phyloP scores from a whole-genome alignment of 2,888 invertebrate genomes.

The Leucoptera coffeella region DNA sequence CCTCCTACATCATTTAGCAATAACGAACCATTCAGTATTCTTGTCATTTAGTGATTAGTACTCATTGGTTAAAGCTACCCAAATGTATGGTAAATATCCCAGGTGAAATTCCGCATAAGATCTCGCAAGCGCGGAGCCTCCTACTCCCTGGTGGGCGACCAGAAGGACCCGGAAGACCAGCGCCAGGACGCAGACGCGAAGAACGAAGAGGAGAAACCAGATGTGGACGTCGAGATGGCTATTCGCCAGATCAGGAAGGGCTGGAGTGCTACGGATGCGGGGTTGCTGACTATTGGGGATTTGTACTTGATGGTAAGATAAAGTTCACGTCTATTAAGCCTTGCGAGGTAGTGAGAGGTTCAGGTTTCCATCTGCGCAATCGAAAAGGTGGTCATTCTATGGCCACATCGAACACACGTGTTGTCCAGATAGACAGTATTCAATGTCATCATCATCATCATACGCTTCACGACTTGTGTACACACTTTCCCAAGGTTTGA shows the following conservation, averaged over 20 bases:
- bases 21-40: too few species aligned
- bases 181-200: conserved; percentile 6
- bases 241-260: conserved; percentile 54
- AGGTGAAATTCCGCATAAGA: conserved; percentile 39
- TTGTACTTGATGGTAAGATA: conserved; percentile 74
- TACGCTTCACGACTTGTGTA: too few species aligned
- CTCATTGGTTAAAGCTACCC: too few species aligned
- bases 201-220: conserved; percentile 13
- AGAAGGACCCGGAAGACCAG: conserved; percentile 6
- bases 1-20: too few species aligned
- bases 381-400: too few species aligned
- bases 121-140: conserved; percentile 36
- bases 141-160: conserved; percentile 23
- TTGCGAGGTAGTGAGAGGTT: not conserved
- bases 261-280: conserved; percentile 73
- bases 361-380: too few species aligned
- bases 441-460: too few species aligned
- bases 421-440: too few species aligned
- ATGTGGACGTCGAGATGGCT: conserved; percentile 28
- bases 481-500: too few species aligned
- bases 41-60: too few species aligned
- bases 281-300: conserved; percentile 82
- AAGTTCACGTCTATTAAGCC: not conserved
- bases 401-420: too few species aligned
- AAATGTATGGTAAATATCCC: too few species aligned